Evolutionary conservation across 92 coral and sea anemone genomes (phyloP).

Genomic region (Zoanthus gigantus): DNA sequence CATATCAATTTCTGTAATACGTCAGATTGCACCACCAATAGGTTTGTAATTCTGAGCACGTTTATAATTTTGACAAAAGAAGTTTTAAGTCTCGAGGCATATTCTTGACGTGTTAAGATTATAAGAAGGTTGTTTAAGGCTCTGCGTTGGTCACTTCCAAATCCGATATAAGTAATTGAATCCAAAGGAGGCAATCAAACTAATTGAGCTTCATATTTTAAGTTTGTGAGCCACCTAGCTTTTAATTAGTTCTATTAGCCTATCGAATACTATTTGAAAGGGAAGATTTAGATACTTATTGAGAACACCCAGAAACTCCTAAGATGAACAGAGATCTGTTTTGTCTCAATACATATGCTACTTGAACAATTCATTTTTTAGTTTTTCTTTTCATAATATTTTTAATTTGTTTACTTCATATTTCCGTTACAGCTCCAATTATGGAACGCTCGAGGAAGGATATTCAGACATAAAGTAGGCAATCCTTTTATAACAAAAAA

Average conservation of each 20-base stretch:
- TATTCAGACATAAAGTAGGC: neutral
- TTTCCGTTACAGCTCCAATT: neutral
- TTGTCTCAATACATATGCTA: neutral
- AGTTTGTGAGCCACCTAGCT: slow-evolving; percentile 7
- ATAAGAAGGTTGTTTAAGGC: slow-evolving; percentile 14
- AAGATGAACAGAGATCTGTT: neutral
- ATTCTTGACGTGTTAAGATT: slow-evolving; percentile 30
- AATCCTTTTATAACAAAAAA: neutral
- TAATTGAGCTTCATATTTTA: slow-evolving; percentile 20
- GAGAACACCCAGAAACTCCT: slow-evolving; percentile 12
- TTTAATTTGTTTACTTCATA: neutral
- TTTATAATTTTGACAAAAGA: neutral
- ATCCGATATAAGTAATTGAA: slow-evolving; percentile 41
- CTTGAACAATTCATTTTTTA: neutral
- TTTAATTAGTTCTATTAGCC: slow-evolving; percentile 4
- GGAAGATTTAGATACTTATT: neutral
- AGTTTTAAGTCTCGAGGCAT: neutral
- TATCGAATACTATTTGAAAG: slow-evolving; percentile 4
- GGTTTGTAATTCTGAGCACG: slow-evolving; percentile 26
- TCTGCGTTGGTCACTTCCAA: slow-evolving; percentile 45
- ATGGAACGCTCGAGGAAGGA: neutral
- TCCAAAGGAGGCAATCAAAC: slow-evolving; percentile 46
- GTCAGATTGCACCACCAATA: neutral
- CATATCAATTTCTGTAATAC: neutral
- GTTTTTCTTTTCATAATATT: neutral